These are phyloP conservation scores for Gambusia yucatana DNA, from an alignment of 2,797 vertebrate species.

Conservation along the genomic window DNA sequence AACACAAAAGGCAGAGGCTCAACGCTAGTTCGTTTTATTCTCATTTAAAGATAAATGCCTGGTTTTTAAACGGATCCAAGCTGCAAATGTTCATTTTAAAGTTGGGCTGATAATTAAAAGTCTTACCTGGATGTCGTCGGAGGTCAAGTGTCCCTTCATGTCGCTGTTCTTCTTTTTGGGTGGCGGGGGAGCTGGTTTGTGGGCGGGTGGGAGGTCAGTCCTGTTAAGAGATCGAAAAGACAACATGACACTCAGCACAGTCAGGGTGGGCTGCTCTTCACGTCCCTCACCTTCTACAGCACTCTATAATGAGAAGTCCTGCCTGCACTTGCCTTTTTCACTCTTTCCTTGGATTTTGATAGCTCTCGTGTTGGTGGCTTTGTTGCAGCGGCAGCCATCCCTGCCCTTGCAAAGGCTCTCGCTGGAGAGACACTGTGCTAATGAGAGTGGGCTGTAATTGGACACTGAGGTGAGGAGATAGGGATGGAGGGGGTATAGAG, in stretches of 20 bases:
- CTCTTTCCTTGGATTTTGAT: conserved; percentile 78
- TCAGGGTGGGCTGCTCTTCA: conserved; percentile 48
- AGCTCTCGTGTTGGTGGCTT: conserved; percentile 77
- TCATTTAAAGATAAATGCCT: neutral
- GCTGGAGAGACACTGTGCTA: conserved; percentile 80
- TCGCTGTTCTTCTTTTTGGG: conserved; percentile 87
- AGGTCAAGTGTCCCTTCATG: conserved; percentile 85
- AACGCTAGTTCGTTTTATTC: neutral
- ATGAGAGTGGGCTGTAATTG: conserved; percentile 80
- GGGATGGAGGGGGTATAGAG: conserved; percentile 65
- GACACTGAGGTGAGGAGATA: conserved; percentile 77
- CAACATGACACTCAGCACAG: conserved; percentile 76
- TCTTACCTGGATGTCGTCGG: conserved; percentile 90
- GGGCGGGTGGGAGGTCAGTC: conserved; percentile 85
- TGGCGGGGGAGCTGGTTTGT: conserved; percentile 86
- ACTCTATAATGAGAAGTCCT: conserved; percentile 80
- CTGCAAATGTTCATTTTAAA: neutral
- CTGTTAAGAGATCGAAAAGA: conserved; percentile 82
- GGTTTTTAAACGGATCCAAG: neutral
- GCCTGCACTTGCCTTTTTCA: conserved; percentile 82
- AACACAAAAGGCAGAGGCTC: neutral
- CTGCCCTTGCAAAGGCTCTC: conserved; percentile 81
- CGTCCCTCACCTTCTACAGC: conserved; percentile 72
- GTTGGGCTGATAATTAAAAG: neutral
- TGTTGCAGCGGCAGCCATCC: conserved; percentile 77